These are phyloP conservation scores for Sebastes trivittatus DNA, from an alignment of 2,797 vertebrate species.

Conservation along the genomic window DNA sequence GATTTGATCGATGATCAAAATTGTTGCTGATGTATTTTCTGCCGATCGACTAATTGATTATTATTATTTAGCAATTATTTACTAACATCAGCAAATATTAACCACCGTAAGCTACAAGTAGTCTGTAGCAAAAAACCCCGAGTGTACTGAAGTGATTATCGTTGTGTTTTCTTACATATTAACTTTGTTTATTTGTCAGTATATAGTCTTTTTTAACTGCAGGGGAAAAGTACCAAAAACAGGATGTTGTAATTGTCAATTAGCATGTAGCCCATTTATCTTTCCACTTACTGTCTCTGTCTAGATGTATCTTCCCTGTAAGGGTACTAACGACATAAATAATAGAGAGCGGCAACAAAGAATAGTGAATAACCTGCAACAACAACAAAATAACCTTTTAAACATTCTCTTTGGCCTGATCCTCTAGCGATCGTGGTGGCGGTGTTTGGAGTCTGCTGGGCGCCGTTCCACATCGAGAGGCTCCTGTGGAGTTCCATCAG, in stretches of 20 bases:
- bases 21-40: background rate
- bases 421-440: conserved; percentile 82
- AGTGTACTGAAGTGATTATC: too few relatives aligned
- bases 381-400: background rate
- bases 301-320: background rate
- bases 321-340: background rate
- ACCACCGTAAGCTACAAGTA: background rate
- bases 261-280: background rate
- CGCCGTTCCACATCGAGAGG: conserved; percentile 85
- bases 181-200: background rate
- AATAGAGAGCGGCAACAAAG: background rate
- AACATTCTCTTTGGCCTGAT: conserved; percentile 27
- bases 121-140: background rate
- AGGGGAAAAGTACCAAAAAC: background rate
- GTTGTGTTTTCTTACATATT: background rate
- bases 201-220: background rate
- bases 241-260: background rate
- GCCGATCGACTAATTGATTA: background rate
- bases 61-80: background rate
- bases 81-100: background rate
- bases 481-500: conserved; percentile 86
- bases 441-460: conserved; percentile 86
- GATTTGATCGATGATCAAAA: background rate
- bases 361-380: background rate
- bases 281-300: background rate